phyloP scores from a whole-genome alignment of 1,140 invertebrate genomes.

The Scaptomyza graminum region DNA sequence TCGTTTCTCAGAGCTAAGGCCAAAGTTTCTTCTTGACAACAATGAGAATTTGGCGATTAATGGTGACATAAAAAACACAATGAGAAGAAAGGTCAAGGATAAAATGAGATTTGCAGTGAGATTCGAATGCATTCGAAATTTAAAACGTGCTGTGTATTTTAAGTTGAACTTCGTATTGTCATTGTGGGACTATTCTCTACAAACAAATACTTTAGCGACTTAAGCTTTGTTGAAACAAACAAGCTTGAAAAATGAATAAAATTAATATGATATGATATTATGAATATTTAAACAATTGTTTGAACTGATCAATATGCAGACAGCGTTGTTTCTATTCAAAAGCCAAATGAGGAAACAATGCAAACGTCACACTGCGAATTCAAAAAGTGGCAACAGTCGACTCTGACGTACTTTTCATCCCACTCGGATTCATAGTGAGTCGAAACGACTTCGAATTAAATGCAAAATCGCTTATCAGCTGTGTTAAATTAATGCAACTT shows the following conservation, averaged over 20 bases:
- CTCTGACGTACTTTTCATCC: slow-evolving; percentile 4
- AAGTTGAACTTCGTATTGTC: background rate
- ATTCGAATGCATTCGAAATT: background rate
- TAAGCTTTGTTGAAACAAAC: too few relatives aligned
- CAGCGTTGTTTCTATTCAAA: slow-evolving; percentile 3
- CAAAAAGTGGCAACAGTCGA: slow-evolving; percentile 1
- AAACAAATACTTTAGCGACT: too few relatives aligned
- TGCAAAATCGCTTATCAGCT: slow-evolving; percentile 26
- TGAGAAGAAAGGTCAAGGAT: background rate
- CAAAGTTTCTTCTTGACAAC: background rate
- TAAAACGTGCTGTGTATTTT: too few relatives aligned
- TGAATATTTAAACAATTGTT: background rate
- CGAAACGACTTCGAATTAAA: too few relatives aligned
- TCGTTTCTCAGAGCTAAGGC: background rate
- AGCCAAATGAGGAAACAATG: slow-evolving; percentile 3
- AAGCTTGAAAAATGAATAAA: too few relatives aligned
- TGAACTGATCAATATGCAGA: slow-evolving; percentile 22
- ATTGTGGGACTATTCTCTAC: background rate
- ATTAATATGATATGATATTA: too few relatives aligned
- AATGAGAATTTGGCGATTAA: too few relatives aligned
- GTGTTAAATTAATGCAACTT: background rate
- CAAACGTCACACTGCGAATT: background rate
- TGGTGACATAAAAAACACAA: background rate
- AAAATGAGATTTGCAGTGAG: background rate
- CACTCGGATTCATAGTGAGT: background rate